Percentiles rank a stretch among this genome's conserved stretches.
phyloP scores from a whole-genome alignment of 2,888 invertebrate genomes.

The Hoplodrina ambigua region DNA sequence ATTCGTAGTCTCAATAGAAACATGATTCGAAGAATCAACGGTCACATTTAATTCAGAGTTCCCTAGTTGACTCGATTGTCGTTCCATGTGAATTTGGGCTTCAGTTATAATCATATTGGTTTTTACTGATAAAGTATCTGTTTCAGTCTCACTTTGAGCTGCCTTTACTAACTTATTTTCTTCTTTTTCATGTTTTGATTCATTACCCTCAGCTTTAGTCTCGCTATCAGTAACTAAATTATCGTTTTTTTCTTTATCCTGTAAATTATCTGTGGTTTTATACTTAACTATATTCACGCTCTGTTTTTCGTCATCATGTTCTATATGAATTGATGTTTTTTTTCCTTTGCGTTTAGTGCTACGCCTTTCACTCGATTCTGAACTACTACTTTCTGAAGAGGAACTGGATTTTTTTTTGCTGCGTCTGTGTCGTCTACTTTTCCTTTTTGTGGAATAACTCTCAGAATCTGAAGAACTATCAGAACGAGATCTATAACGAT shows the following conservation, averaged over 20 bases:
- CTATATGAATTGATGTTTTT: constrained; percentile 86
- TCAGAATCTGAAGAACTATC: constrained; percentile 81
- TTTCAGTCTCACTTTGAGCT: constrained; percentile 85
- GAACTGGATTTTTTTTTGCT: constrained; percentile 84
- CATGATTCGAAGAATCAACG: constrained; percentile 85
- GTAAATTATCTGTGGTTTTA: constrained; percentile 72
- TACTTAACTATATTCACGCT: constrained; percentile 87
- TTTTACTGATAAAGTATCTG: constrained; percentile 86
- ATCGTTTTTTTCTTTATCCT: constrained; percentile 70
- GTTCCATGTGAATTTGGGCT: constrained; percentile 89
- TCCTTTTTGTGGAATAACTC: constrained; percentile 80
- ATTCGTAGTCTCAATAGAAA: constrained; percentile 85
- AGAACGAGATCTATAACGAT: constrained; percentile 78
- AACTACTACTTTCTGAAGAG: constrained; percentile 84
- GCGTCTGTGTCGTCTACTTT: constrained; percentile 83
- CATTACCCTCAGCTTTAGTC: constrained; percentile 67
- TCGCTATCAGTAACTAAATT: constrained; percentile 54
- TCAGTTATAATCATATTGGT: constrained; percentile 88
- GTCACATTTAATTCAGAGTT: constrained; percentile 86
- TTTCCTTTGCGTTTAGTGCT: constrained; percentile 85
- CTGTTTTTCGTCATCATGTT: constrained; percentile 85
- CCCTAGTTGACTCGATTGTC: constrained; percentile 82
- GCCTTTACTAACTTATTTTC: constrained; percentile 74
- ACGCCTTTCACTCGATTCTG: constrained; percentile 84
- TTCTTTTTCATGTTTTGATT: constrained; percentile 72